Evolutionary conservation across 2,888 invertebrate genomes (phyloP).

Genomic region (Drosophila nr. perissopoda): DNA sequence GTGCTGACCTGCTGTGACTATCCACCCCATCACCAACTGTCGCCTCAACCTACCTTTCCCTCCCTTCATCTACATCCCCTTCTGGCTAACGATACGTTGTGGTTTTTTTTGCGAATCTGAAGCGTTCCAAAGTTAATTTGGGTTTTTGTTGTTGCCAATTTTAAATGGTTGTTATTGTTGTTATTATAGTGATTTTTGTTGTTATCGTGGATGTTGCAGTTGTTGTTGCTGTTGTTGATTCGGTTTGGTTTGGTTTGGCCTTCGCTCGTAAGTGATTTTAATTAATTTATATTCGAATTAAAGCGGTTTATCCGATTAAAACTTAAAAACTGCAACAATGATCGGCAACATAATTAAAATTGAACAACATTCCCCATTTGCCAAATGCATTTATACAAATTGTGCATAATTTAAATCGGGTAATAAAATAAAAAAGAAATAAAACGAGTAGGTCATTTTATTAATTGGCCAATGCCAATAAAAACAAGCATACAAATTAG

Average conservation of each 20-base stretch:
- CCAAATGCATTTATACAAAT: constrained; percentile 49
- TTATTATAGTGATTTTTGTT: constrained; percentile 32
- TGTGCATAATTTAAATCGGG: constrained; percentile 49
- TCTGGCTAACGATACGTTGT: constrained; percentile 47
- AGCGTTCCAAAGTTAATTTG: constrained; percentile 77
- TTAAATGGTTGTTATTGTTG: constrained; percentile 60
- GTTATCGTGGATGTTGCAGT: constrained; percentile 27
- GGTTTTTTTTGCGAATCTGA: constrained; percentile 56
- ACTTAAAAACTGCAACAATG: constrained; percentile 68
- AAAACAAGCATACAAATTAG: background rate
- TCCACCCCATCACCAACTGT: constrained; percentile 5
- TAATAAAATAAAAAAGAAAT: constrained; percentile 42
- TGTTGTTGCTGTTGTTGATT: constrained; percentile 42
- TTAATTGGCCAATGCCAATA: constrained; percentile 53
- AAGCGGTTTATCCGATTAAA: constrained; percentile 75
- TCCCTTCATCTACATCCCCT: background rate
- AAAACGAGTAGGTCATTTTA: constrained; percentile 32
- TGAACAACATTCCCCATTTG: constrained; percentile 47
- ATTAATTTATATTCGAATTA: constrained; percentile 80
- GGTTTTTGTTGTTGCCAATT: constrained; percentile 67
- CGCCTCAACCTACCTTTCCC: background rate
- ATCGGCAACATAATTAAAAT: constrained; percentile 68
- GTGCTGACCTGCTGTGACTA: constrained; percentile 70
- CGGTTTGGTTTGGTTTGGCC: constrained; percentile 45
- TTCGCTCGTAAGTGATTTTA: constrained; percentile 72